phyloP scores from a whole-genome alignment of 1,140 invertebrate species.

The Scylla paramamosain region DNA sequence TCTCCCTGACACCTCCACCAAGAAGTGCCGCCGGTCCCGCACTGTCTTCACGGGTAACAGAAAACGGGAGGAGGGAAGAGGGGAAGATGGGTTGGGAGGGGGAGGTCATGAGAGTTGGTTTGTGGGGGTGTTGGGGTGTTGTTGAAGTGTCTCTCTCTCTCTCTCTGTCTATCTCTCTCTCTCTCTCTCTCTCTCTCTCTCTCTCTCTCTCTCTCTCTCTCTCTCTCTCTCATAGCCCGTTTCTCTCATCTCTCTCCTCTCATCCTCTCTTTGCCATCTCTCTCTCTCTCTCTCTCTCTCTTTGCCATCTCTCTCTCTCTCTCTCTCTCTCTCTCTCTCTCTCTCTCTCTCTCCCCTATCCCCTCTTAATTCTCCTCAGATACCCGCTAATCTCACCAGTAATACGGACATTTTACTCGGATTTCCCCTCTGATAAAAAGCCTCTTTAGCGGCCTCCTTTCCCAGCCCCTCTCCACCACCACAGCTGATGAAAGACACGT shows the following conservation, averaged over 20 bases:
- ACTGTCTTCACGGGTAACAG: constrained; percentile 65
- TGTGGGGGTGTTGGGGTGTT: not conserved
- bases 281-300: no score
- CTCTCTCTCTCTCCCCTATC: not conserved
- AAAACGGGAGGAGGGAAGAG: not conserved
- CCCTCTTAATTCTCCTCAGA: not conserved
- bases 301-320: no score
- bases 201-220: not conserved
- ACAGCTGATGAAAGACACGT: no score
- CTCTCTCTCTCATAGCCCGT: no score
- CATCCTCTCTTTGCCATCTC: no score
- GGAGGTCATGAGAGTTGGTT: not conserved
- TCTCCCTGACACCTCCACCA: constrained; percentile 66
- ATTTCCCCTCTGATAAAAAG: no score
- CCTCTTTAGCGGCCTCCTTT: no score
- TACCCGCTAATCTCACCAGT: no score
- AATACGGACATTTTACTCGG: no score
- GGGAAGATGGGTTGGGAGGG: not conserved
- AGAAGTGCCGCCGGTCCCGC: constrained; percentile 61
- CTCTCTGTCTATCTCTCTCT: not conserved
- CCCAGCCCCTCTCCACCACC: no score
- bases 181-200: not conserved
- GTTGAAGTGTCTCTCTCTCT: not conserved
- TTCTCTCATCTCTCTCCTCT: no score
- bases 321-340: not conserved